Percentiles rank a stretch among this genome's conserved stretches.
Evolutionary conservation across 2,888 invertebrate species (phyloP).

Genomic region (Acleris literana): DNA sequence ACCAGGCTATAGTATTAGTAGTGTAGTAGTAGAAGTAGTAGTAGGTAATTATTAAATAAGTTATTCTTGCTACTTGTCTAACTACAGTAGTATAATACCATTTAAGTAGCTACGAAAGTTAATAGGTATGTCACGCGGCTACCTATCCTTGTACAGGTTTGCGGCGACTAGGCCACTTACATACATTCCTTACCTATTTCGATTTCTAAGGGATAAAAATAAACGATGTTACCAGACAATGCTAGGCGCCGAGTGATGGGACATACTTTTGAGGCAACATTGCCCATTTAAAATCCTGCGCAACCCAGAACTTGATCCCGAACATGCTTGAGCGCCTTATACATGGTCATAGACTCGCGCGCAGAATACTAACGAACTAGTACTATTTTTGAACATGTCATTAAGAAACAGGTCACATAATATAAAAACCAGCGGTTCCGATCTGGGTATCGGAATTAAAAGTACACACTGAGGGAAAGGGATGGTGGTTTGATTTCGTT

Average conservation of each 20-base stretch:
- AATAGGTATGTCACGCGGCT: background rate
- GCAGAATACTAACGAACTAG: conserved; percentile 72
- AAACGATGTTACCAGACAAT: conserved; percentile 27
- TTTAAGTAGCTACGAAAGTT: background rate
- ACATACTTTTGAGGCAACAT: conserved; percentile 48
- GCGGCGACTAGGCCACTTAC: conserved; percentile 2
- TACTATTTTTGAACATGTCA: conserved; percentile 73
- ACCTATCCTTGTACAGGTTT: conserved; percentile 3
- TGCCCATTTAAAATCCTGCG: conserved; percentile 51
- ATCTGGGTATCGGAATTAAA: conserved; percentile 65
- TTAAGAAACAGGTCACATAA: conserved; percentile 78
- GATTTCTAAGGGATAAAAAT: conserved; percentile 30
- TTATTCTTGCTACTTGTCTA: too few relatives aligned
- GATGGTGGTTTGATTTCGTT: conserved; percentile 50
- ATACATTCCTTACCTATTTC: conserved; percentile 19
- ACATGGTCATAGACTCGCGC: conserved; percentile 66
- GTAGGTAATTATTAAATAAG: too few relatives aligned
- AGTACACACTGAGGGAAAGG: conserved; percentile 59
- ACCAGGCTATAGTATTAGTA: too few relatives aligned
- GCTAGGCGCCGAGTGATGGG: conserved; percentile 42
- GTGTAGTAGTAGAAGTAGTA: too few relatives aligned
- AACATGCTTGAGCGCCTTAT: conserved; percentile 60
- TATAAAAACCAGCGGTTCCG: conserved; percentile 67
- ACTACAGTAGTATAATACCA: too few relatives aligned
- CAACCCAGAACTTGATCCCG: conserved; percentile 62